These are phyloP conservation scores for Leptinotarsa lineolata DNA, from an alignment of 1,140 invertebrate species.

Conservation along the genomic window DNA sequence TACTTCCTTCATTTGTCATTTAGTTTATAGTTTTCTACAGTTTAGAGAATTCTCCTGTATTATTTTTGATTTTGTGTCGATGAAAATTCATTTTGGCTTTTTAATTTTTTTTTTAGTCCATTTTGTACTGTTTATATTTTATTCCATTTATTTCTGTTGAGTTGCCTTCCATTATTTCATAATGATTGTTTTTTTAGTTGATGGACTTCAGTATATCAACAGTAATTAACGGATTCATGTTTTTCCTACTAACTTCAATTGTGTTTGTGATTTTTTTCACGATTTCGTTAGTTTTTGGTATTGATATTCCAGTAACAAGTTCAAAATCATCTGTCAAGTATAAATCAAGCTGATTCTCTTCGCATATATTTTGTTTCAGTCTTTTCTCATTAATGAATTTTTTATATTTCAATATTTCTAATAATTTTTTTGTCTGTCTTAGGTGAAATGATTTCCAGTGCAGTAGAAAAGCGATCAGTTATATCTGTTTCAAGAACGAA, in stretches of 20 bases:
- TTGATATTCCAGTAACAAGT: not conserved
- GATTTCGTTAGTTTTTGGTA: not conserved
- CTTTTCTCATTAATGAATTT: not conserved
- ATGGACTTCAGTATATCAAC: not conserved
- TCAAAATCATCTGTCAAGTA: not conserved
- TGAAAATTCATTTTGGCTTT: conserved; percentile 12
- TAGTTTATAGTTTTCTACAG: conserved; percentile 13
- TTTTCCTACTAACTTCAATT: not conserved
- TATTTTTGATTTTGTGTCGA: conserved; percentile 8
- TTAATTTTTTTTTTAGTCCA: conserved; percentile 7
- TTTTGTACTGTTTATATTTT: conserved; percentile 18
- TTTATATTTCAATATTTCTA: not conserved
- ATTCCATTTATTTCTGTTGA: not conserved
- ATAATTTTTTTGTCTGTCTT: not conserved
- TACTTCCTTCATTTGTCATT: conserved; percentile 5
- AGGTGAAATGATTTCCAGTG: conserved; percentile 2
- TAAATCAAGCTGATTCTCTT: not conserved
- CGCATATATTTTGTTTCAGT: not conserved
- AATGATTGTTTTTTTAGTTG: not conserved
- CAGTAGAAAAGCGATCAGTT: conserved; percentile 7
- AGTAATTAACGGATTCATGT: not conserved
- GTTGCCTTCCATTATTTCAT: too few relatives aligned
- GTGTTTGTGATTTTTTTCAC: not conserved
- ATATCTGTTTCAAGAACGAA: not conserved
- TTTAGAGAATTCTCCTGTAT: conserved; percentile 7